Evolutionary conservation across 92 coral and sea anemone species (phyloP).

Genomic region (Phenganax subtilis): DNA sequence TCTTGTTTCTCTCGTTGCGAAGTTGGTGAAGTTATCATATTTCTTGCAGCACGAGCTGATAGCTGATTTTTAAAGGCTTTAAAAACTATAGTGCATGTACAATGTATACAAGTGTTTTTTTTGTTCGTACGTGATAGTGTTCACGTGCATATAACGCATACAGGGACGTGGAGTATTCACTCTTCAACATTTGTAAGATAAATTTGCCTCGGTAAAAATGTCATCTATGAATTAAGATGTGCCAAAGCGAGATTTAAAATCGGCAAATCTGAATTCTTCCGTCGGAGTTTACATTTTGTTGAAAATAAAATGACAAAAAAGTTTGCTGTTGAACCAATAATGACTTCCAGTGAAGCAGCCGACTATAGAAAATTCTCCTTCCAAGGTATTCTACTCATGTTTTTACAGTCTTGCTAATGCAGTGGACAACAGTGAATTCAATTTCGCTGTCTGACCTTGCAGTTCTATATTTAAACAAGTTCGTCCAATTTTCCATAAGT

Average conservation of each 20-base stretch:
- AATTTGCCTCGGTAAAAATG: conserved; percentile 36
- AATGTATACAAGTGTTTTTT: not conserved
- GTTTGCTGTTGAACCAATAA: conserved; percentile 33
- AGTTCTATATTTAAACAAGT: too few relatives aligned
- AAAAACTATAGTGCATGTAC: conserved; percentile 2
- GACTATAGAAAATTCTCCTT: conserved; percentile 5
- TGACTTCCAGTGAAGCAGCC: conserved; percentile 10
- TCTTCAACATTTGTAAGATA: conserved; percentile 9
- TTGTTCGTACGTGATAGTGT: not conserved
- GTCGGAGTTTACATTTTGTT: conserved; percentile 8
- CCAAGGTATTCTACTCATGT: not conserved
- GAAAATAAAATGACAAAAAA: conserved; percentile 18
- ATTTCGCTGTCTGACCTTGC: too few relatives aligned
- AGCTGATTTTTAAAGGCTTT: conserved; percentile 28
- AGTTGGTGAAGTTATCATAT: not conserved
- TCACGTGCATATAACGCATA: not conserved
- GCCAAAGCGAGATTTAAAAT: conserved; percentile 28
- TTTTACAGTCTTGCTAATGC: too few relatives aligned
- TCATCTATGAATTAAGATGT: conserved; percentile 15
- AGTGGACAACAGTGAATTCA: too few relatives aligned
- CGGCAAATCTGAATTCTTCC: conserved; percentile 15
- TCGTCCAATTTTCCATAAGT: too few relatives aligned
- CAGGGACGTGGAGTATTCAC: conserved; percentile 18
- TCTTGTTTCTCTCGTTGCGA: not conserved
- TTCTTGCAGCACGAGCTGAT: not conserved